Conservation (phyloP, 1,140 invertebrate species). For the Frieseomelitta varia region DNA sequence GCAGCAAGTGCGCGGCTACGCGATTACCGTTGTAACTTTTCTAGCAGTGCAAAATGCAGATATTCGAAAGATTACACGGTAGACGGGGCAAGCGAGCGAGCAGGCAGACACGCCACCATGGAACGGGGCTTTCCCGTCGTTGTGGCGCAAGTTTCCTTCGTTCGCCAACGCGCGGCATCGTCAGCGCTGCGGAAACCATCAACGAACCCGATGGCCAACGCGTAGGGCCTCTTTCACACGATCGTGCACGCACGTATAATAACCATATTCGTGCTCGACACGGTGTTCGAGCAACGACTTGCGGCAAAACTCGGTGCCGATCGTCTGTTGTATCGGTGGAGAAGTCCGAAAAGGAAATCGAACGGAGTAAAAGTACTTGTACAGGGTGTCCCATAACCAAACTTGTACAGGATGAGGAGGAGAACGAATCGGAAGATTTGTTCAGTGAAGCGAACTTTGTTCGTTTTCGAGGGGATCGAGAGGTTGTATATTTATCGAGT, state of each 20-base stretch:
- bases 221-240: background rate
- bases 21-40: conserved; percentile 51
- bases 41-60: conserved; percentile 38
- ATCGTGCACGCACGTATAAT: background rate
- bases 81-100: background rate
- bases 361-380: too few species aligned
- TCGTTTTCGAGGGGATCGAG: too few species aligned
- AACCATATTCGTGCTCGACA: too few species aligned
- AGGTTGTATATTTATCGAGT: too few species aligned
- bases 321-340: too few species aligned
- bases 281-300: too few species aligned
- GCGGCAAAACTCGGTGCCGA: too few species aligned
- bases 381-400: too few species aligned
- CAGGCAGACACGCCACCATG: conserved; percentile 19
- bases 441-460: too few species aligned
- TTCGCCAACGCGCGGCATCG: background rate
- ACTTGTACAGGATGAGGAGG: too few species aligned
- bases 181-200: background rate
- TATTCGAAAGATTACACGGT: conserved; percentile 47
- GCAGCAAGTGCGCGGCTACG: background rate
- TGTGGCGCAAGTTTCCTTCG: conserved; percentile 26
- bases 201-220: background rate
- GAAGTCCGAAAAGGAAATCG: too few species aligned
- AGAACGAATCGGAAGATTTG: too few species aligned
- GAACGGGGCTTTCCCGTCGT: conserved; percentile 31